A percentile compares a stretch with the other conserved stretches of the same genome.
phyloP scores from a whole-genome alignment of 2,888 invertebrate genomes.

The Ellobium chinense region DNA sequence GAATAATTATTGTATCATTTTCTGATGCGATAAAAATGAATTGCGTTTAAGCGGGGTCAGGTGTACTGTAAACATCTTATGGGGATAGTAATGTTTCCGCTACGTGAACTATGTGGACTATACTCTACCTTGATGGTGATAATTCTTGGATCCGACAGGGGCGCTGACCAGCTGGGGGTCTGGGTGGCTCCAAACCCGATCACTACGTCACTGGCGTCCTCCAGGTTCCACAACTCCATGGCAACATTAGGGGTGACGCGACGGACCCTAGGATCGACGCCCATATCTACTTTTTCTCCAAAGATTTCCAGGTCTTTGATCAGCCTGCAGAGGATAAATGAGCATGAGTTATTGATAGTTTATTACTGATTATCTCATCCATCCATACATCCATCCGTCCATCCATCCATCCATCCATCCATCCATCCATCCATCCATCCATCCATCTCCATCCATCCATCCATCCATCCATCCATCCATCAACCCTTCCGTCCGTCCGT shows the following conservation, averaged over 20 bases:
- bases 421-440: neutral
- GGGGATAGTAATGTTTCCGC: too few species aligned
- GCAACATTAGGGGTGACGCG: conserved; percentile 66
- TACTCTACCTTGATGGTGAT: conserved; percentile 43
- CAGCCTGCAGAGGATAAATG: conserved; percentile 58
- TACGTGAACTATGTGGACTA: neutral
- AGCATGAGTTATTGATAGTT: too few species aligned
- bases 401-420: neutral
- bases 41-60: too few species aligned
- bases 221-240: conserved; percentile 66
- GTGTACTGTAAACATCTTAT: too few species aligned
- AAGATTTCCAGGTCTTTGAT: conserved; percentile 63
- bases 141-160: conserved; percentile 50
- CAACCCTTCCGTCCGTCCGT: too few species aligned
- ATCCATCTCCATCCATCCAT: neutral
- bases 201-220: conserved; percentile 54
- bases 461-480: neutral
- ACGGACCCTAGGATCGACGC: conserved; percentile 52
- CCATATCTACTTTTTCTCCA: conserved; percentile 61
- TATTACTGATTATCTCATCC: neutral
- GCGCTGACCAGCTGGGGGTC: conserved; percentile 30
- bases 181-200: conserved; percentile 66
- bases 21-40: too few species aligned
- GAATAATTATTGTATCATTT: too few species aligned
- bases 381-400: neutral